Conservation (phyloP, 1,140 invertebrate species). For the Lineus longissimus region DNA sequence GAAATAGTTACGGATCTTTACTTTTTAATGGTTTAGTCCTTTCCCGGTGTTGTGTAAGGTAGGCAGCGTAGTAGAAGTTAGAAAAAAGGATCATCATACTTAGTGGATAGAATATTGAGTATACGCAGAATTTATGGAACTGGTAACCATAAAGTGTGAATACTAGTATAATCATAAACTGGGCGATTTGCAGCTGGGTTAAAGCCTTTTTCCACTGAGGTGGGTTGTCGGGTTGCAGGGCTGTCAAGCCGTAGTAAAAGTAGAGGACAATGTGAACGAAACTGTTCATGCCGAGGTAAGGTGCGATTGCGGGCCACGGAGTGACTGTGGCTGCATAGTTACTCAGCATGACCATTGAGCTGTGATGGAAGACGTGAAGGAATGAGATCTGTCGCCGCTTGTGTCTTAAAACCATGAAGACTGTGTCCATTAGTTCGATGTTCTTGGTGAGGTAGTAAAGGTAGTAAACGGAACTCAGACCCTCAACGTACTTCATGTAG, state of each 20-base stretch:
- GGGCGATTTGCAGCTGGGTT: constrained; percentile 75
- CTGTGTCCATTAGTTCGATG: constrained; percentile 45
- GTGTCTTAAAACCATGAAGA: constrained; percentile 81
- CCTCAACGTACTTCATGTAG: constrained; percentile 20
- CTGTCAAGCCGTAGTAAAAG: constrained; percentile 80
- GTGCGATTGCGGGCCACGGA: constrained; percentile 44
- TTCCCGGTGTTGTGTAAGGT: constrained; percentile 16
- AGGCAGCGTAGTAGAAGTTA: constrained; percentile 55
- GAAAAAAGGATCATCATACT: constrained; percentile 51
- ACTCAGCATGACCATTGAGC: constrained; percentile 64
- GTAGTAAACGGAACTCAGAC: constrained; percentile 26
- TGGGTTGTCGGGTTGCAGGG: constrained; percentile 64
- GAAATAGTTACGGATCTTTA: no score
- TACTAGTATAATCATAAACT: constrained; percentile 40
- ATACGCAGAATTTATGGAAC: constrained; percentile 50
- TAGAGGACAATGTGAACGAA: constrained; percentile 91
- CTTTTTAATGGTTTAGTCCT: no score
- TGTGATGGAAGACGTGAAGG: constrained; percentile 83
- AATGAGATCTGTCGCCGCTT: constrained; percentile 81
- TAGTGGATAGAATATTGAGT: constrained; percentile 49
- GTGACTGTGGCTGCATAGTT: constrained; percentile 44
- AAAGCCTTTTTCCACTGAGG: constrained; percentile 92
- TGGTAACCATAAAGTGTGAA: constrained; percentile 34
- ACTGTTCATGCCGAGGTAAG: constrained; percentile 80
- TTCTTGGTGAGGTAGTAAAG: constrained; percentile 44